Evolutionary conservation across 2,888 invertebrate species (phyloP), one percentile per base, ranked within the genome.

Genomic region (Drosophila ochracea): DNA sequence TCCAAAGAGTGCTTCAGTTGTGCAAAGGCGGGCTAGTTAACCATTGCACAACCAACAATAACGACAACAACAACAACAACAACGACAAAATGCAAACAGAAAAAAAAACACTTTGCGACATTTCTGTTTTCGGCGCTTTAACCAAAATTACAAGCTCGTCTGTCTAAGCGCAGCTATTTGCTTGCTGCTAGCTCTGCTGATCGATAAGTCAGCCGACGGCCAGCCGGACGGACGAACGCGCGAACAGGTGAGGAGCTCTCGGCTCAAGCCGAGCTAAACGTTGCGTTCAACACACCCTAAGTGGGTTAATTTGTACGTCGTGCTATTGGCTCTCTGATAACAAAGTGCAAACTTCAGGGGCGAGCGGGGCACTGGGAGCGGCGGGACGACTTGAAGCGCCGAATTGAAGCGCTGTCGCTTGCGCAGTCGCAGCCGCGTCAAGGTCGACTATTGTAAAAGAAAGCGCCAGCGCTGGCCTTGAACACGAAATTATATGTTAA

Each of bases 401-500:
- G 67, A 39, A 31, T 67, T 31, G 68, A 66, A 72, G 58, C 65
- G 60, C 55, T 47, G 73, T 69, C 79, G 90, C 90, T 89, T 89
- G 79, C 90, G 91, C 91, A 89, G 88, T 84, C 90, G 76, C 73
- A 54, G 64, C 68, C 35, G 78, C 90, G 65, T 91, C 88, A 88
- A 88, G 88, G 88, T 88, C 91, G 84, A 80, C 91, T 90, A 86
- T 88, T 88, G 89, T 91, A 90, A 89, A 91, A 89, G 88, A 89
- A 89, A 89, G 88, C 89, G 89, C 74, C 82, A 83, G 66, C 74
- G 81, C 60, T 75, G 91, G 91, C 88, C 88, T 89, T 91, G 88
- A 89, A 89, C 90, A 91, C 81, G 73, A 91, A 90, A 71, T 53
- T 47, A 80, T 73, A 81, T 78, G 78, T 75, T 73, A 70, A 87